Conservation (phyloP, 1,140 invertebrate genomes). For the Drosophila pruinosa region DNA sequence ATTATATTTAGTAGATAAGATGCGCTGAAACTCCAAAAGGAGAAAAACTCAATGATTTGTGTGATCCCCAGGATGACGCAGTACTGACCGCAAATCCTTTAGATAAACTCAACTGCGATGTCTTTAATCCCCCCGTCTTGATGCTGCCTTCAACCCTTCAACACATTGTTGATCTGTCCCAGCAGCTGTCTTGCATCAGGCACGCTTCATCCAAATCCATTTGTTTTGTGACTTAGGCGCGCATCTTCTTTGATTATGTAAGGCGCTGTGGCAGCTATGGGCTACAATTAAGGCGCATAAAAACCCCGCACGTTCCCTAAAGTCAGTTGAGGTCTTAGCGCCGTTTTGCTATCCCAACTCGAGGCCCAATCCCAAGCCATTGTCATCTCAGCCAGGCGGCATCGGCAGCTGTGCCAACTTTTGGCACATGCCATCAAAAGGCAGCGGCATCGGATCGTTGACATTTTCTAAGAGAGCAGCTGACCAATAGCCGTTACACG, state of each 20-base stretch:
- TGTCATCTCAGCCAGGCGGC: conserved; percentile 44
- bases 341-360: conserved; percentile 47
- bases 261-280: conserved; percentile 46
- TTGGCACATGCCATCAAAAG: conserved; percentile 37
- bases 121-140: conserved; percentile 44
- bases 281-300: conserved; percentile 62
- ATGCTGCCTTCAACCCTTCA: conserved; percentile 54
- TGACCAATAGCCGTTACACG: conserved; percentile 33
- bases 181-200: conserved; percentile 68
- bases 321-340: conserved; percentile 67
- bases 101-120: conserved; percentile 42
- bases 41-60: background rate
- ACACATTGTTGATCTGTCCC: conserved; percentile 20
- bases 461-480: conserved; percentile 22
- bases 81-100: conserved; percentile 65
- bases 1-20: background rate
- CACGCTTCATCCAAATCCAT: conserved; percentile 69
- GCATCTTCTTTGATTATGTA: conserved; percentile 63
- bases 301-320: conserved; percentile 60
- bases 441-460: conserved; percentile 3
- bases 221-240: conserved; percentile 39
- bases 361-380: conserved; percentile 44
- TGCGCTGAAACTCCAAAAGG: background rate
- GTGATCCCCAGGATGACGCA: conserved; percentile 1
- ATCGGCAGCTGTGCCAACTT: conserved; percentile 45